Conservation (phyloP, 2,113 vertebrate species). For the Menidia beryllina region DNA sequence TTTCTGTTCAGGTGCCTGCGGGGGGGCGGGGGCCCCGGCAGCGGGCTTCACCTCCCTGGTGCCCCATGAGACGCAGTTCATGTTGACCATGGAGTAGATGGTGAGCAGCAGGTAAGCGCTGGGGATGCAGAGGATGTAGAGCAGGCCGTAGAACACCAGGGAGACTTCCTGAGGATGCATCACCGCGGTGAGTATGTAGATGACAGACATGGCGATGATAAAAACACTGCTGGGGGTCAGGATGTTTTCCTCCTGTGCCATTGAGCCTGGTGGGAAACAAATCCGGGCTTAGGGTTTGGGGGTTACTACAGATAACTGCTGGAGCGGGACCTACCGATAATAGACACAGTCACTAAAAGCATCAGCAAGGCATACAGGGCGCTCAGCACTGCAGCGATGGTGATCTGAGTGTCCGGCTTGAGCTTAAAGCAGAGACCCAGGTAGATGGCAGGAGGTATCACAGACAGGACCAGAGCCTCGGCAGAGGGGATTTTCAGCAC, state of each 20-base stretch:
- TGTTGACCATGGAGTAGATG: slow-evolving; percentile 82
- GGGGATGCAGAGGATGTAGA: slow-evolving; percentile 79
- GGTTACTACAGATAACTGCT: not conserved
- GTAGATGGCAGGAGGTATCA: slow-evolving; percentile 72
- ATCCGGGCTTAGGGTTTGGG: not conserved
- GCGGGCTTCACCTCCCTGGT: slow-evolving; percentile 69
- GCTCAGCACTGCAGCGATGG: slow-evolving; percentile 71
- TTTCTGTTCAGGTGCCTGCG: slow-evolving; percentile 30
- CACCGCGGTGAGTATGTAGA: slow-evolving; percentile 61
- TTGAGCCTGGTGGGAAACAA: slow-evolving; percentile 43
- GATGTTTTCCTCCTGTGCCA: slow-evolving; percentile 66
- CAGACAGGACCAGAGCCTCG: slow-evolving; percentile 52
- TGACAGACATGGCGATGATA: slow-evolving; percentile 47
- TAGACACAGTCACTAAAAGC: slow-evolving; percentile 66
- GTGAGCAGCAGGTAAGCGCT: slow-evolving; percentile 80
- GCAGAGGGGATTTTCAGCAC: not conserved
- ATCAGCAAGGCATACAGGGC: slow-evolving; percentile 79
- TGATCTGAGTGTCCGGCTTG: slow-evolving; percentile 76
- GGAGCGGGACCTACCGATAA: slow-evolving; percentile 63
- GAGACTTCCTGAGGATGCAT: slow-evolving; percentile 67
- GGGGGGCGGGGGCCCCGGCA: not conserved
- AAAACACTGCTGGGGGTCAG: slow-evolving; percentile 76
- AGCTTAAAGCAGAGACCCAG: slow-evolving; percentile 73
- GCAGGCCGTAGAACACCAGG: slow-evolving; percentile 70
- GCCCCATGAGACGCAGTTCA: slow-evolving; percentile 83